Evolutionary conservation across 1,140 invertebrate genomes (phyloP), one percentile per base, ranked within the genome.

Genomic region (Bombus confusus): DNA sequence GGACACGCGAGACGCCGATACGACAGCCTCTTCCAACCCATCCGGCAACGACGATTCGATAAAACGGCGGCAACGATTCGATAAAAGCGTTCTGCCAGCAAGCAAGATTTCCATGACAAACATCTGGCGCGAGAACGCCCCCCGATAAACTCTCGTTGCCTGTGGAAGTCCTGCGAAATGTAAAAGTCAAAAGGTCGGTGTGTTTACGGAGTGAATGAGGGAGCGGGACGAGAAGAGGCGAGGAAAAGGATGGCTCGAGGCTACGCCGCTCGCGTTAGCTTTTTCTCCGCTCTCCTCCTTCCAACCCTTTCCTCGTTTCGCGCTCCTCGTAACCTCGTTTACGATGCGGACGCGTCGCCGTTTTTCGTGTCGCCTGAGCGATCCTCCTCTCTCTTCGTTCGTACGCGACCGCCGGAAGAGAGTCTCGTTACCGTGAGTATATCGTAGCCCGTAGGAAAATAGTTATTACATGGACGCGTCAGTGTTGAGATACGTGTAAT

Each of bases 241-340:
- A 22, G 31, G 37, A 71, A n/a, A 28, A 59, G 52, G 4, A 41
- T 66, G 15, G n/a, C 75, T 69, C 47, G 47, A 47, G 82, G 75
- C 37, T 43, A 31, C 9, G 47, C 18, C 13, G 1, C 10, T 28
- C 52, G 68, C 34, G 68, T n/a, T 22, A 39, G 66, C 73, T 66
- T 76, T 76, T 68, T 69, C n/a, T 31, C n/a, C 28, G 41, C 41
- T 68, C 66, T 68, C 41, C 31, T 31, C 18, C n/a, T 18, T 31
- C 31, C 62, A n/a, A n/a, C n/a, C 62, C 62, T 18, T 6, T n/a
- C 10, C 15, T 15, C 28, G 25, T 37, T 69, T 68, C 57, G 57
- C 68, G 64, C 76, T 18, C 22, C 59, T 64, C 64, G 28, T 80
- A 59, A 74, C 43, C 68, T 73, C 77, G 77, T 89, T 87, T 86